phyloP scores from a whole-genome alignment of 1,140 invertebrate genomes.

The Hypothenemus hampei region DNA sequence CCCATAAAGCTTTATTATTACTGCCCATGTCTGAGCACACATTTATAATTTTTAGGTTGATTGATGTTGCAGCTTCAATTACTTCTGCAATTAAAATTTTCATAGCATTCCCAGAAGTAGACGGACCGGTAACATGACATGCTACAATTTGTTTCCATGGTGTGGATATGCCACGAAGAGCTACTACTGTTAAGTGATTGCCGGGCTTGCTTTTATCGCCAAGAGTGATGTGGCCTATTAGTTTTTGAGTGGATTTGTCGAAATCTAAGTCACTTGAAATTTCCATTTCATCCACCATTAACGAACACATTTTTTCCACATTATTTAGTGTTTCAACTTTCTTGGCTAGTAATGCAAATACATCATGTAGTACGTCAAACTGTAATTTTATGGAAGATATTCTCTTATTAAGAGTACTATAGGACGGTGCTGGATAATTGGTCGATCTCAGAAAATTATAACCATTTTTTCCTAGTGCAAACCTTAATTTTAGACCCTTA shows the following conservation, averaged over 20 bases:
- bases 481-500: background rate
- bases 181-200: no score
- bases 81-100: no score
- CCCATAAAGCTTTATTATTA: no score
- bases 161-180: no score
- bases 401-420: constrained; percentile 2
- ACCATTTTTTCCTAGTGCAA: constrained; percentile 1
- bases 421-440: constrained; percentile 1
- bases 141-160: no score
- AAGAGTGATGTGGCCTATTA: no score
- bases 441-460: constrained; percentile 1
- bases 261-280: constrained; percentile 6
- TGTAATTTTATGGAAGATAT: background rate
- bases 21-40: no score
- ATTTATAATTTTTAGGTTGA: no score
- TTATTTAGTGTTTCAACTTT: background rate
- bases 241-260: constrained; percentile 2
- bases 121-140: no score
- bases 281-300: constrained; percentile 5
- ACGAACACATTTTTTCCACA: background rate
- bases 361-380: background rate
- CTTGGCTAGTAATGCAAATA: constrained; percentile 1
- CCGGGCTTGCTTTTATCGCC: no score
- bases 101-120: no score
- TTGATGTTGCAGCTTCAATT: no score